Conservation (phyloP, 2,888 invertebrate species). For the Pollenia amentaria region DNA sequence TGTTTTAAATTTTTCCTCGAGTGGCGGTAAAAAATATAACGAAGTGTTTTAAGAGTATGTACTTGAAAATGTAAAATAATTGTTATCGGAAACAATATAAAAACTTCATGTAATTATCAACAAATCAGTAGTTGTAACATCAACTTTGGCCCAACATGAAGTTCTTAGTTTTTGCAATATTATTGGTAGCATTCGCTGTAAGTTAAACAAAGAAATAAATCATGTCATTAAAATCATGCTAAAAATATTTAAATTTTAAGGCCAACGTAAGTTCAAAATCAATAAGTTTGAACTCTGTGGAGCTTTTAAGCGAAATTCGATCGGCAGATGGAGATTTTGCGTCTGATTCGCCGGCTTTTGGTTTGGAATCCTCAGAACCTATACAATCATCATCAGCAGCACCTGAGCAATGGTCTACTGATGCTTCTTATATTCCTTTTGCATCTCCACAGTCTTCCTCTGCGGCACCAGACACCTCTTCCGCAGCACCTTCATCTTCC, state of each 20-base stretch:
- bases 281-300: conserved; percentile 4
- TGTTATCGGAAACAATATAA: conserved; percentile 12
- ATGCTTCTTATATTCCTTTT: conserved; percentile 7
- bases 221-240: not conserved
- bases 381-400: not conserved
- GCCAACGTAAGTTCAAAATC: conserved; percentile 39
- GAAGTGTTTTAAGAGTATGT: not conserved
- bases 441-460: conserved; percentile 11
- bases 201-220: not conserved
- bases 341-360: not conserved
- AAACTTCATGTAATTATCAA: not conserved
- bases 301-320: not conserved
- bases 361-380: not conserved
- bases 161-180: conserved; percentile 75
- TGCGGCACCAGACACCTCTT: not conserved
- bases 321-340: not conserved
- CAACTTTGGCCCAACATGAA: conserved; percentile 74
- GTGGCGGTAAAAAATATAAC: not conserved
- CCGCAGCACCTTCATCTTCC: not conserved
- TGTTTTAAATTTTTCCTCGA: not conserved
- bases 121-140: conserved; percentile 8
- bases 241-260: conserved; percentile 4
- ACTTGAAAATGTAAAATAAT: no score
- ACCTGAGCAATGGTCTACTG: not conserved
- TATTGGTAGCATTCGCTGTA: conserved; percentile 76